Base-by-base conservation (phyloP, 2,113 vertebrate species). In the Grallaria varia region DNA sequence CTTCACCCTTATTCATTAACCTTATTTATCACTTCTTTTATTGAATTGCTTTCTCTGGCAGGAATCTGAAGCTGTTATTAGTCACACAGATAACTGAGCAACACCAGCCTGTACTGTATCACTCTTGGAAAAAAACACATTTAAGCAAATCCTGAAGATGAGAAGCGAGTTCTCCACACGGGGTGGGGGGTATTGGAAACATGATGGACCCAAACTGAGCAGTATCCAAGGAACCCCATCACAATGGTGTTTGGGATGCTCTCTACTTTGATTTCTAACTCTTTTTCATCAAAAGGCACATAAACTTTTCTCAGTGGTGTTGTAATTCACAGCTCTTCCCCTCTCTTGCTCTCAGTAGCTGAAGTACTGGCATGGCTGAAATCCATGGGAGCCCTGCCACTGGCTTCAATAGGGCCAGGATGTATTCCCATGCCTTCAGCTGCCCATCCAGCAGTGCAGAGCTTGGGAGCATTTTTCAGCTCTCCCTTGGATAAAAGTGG, bases 401-500 rank as follows among this genome's bases (percentile, higher is more conserved):
- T 1, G 3, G 47, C 68, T 90, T 97, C 96, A 96, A 96, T 78
- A 82, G 85, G 88, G 80, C 64, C 92, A 94, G 96, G 95, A 95
- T 86, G 83, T 90, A 96, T 96, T 96, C 96, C 96, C 96, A 95
- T 92, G 95, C 92, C 76, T 96, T 96, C 77, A 90, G 95, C 76
- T 77, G 56, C 76, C 90, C 55, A 45, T 89, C 76, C 90, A 93
- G 86, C 78, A 92, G 83, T 59, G 59, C 1, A 69, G 68, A 67
- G 74, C 94, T 95, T 94, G 93, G 62, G 91, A 94, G 89, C 76
- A 50, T 85, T 96, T 93, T 71, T 50, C 55, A 96, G 74, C 53
- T 90, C 87, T 93, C 59, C 35, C 37, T 44, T 56, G 7, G 21
- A 95, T 67, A 67, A 75, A 91, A 95, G 93, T 76, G 79, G 81